Conservation (phyloP, 2,797 vertebrate species). For the Danio aesculapii region DNA sequence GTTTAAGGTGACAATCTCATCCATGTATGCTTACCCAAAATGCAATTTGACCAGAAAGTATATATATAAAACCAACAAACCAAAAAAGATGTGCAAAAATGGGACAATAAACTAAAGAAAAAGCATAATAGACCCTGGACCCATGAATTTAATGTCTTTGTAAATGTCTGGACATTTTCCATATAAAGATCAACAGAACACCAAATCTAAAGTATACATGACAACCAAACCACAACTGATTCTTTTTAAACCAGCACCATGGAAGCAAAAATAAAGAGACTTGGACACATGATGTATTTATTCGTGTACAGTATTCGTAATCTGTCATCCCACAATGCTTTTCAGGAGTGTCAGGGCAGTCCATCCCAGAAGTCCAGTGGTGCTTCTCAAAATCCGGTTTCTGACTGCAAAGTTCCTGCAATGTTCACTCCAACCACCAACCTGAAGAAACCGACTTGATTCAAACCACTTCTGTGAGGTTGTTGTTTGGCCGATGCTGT, state of each 20-base stretch:
- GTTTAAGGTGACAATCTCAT: neutral
- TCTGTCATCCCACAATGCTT: conserved; percentile 46
- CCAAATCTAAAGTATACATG: conserved; percentile 1
- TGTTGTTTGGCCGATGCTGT: conserved; percentile 20
- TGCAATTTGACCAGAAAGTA: conserved; percentile 11
- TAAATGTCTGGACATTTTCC: neutral
- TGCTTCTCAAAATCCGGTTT: conserved; percentile 40
- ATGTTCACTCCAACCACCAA: conserved; percentile 44
- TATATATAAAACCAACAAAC: too few relatives aligned
- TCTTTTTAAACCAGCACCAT: neutral
- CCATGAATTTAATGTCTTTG: neutral
- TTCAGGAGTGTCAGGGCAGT: neutral
- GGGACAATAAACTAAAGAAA: neutral
- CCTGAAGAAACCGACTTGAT: conserved; percentile 28
- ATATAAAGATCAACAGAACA: neutral
- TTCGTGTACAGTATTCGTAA: conserved; percentile 36
- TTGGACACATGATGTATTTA: conserved; percentile 48
- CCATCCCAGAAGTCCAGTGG: conserved; percentile 25
- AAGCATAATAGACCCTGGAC: neutral
- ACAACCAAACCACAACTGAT: neutral
- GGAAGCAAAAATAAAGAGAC: conserved; percentile 33
- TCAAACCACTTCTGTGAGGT: conserved; percentile 25
- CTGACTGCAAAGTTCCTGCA: conserved; percentile 39
- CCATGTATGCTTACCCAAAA: neutral
- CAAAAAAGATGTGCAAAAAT: too few relatives aligned